A percentile compares a stretch with the other conserved stretches of the same genome.
phyloP scores from a whole-genome alignment of 1,140 invertebrate genomes.

The Ganaspis sp. region DNA sequence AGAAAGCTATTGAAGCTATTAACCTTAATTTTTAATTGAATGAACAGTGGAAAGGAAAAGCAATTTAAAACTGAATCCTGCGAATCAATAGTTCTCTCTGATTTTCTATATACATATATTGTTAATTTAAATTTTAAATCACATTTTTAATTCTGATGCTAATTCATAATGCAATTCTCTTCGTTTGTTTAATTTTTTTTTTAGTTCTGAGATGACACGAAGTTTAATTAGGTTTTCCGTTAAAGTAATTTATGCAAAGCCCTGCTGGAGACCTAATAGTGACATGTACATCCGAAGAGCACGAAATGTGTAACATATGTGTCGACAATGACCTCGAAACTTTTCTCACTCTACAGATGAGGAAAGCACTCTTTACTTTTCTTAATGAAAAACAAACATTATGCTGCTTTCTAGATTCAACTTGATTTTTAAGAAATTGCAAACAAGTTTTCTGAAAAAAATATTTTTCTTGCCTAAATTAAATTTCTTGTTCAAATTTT shows the following conservation, averaged over 20 bases:
- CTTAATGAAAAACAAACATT: conserved; percentile 7
- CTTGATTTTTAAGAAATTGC: conserved; percentile 6
- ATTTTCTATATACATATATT: not conserved
- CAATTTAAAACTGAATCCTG: not conserved
- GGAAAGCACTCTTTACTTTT: conserved; percentile 12
- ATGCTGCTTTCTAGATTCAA: not conserved
- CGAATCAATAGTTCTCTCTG: not conserved
- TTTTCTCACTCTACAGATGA: not conserved
- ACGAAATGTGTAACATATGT: not conserved
- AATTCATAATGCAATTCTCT: not conserved
- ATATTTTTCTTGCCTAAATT: not conserved
- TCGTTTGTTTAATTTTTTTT: not conserved
- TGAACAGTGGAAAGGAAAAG: not conserved
- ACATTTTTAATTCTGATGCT: not conserved
- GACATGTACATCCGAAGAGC: not conserved
- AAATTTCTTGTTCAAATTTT: too few relatives aligned
- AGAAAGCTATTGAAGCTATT: not conserved
- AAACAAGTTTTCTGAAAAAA: not conserved
- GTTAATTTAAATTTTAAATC: not conserved
- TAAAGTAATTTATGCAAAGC: conserved; percentile 6
- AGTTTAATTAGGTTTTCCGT: not conserved
- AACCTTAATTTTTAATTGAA: not conserved
- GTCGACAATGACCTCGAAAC: not conserved
- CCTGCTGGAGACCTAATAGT: not conserved
- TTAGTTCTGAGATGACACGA: not conserved